These are phyloP conservation scores for Telmatherina bonti DNA, from an alignment of 2,797 vertebrate species.

Conservation along the genomic window DNA sequence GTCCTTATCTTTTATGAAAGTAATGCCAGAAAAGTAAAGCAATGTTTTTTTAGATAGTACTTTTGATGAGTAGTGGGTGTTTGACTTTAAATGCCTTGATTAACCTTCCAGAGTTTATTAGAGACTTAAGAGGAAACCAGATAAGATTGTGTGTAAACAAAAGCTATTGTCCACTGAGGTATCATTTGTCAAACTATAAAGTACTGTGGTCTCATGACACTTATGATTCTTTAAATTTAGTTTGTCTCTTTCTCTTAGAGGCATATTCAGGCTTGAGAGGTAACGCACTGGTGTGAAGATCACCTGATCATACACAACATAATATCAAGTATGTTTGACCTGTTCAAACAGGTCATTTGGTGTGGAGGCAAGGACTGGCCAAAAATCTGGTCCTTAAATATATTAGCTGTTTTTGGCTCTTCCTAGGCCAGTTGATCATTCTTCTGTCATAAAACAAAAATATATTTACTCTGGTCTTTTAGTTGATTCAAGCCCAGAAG, in stretches of 20 bases:
- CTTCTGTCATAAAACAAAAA: slow-evolving; percentile 30
- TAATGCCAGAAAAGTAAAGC: slow-evolving; percentile 25
- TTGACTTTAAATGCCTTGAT: slow-evolving; percentile 16
- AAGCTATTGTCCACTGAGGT: slow-evolving; percentile 57
- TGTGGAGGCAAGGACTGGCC: neutral
- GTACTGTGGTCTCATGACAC: slow-evolving; percentile 15
- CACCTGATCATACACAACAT: slow-evolving; percentile 25
- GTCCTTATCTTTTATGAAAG: slow-evolving; percentile 41
- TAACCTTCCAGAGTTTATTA: slow-evolving; percentile 51
- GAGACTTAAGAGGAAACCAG: slow-evolving; percentile 53
- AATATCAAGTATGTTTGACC: slow-evolving; percentile 19
- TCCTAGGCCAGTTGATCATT: slow-evolving; percentile 33
- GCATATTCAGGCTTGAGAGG: neutral
- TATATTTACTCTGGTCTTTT: slow-evolving; percentile 30
- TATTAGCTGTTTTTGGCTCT: slow-evolving; percentile 25
- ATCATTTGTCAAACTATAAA: slow-evolving; percentile 46
- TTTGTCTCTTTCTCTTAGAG: slow-evolving; percentile 16
- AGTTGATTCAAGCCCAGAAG: slow-evolving; percentile 13
- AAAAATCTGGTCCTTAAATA: slow-evolving; percentile 23
- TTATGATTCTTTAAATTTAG: slow-evolving; percentile 37
- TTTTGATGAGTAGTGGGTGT: slow-evolving; percentile 13
- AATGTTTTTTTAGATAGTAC: slow-evolving; percentile 27
- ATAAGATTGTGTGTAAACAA: slow-evolving; percentile 67
- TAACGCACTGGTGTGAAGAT: slow-evolving; percentile 31
- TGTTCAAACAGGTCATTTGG: neutral